Conservation (phyloP, 2,888 invertebrate species). For the Auanema sp. region DNA sequence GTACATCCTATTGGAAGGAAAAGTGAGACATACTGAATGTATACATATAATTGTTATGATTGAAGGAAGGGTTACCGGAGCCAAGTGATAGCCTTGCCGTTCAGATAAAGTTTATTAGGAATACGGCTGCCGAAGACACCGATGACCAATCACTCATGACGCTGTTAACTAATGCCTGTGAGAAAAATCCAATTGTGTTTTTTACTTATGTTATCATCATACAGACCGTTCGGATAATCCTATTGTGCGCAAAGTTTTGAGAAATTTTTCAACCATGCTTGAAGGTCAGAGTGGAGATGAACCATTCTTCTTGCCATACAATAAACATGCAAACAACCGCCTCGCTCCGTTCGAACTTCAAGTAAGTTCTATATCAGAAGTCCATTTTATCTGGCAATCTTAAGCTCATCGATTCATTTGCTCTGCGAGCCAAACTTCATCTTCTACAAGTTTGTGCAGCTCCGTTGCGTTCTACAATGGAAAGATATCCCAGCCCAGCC, state of each 20-base stretch:
- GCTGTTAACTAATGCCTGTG: constrained; percentile 53
- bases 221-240: constrained; percentile 24
- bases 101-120: constrained; percentile 34
- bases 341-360: constrained; percentile 25
- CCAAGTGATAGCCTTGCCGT: constrained; percentile 23
- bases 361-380: too few relatives aligned
- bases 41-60: background rate
- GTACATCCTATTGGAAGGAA: constrained; percentile 32
- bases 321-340: constrained; percentile 20
- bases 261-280: constrained; percentile 8
- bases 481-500: constrained; percentile 29
- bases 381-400: too few relatives aligned
- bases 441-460: constrained; percentile 15
- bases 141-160: constrained; percentile 43
- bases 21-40: constrained; percentile 4
- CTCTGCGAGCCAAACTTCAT: constrained; percentile 43
- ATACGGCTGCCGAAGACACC: constrained; percentile 25
- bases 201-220: background rate
- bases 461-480: constrained; percentile 6
- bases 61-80: constrained; percentile 17
- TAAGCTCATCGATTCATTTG: constrained; percentile 48
- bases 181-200: constrained; percentile 15
- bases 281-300: constrained; percentile 17
- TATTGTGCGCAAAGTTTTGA: constrained; percentile 9
- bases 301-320: constrained; percentile 27